Percentiles rank a stretch among this genome's conserved stretches.
These are phyloP conservation scores for Cosmia pyralina DNA, from an alignment of 2,888 invertebrate genomes.

Conservation along the genomic window DNA sequence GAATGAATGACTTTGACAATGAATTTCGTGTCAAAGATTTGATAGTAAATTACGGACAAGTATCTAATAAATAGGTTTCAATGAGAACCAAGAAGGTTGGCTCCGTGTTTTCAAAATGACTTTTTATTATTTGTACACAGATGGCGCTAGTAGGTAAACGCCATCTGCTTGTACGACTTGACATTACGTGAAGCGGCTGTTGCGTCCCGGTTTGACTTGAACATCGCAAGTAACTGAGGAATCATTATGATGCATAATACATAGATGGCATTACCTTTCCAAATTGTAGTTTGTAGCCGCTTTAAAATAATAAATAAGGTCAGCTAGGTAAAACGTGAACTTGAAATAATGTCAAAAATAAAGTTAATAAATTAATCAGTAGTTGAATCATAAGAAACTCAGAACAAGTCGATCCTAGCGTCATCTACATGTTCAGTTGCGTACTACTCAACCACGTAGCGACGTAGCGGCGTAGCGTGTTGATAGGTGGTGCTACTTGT, in stretches of 20 bases:
- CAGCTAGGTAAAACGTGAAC: not conserved
- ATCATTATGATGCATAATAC: too few relatives aligned
- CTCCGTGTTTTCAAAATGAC: not conserved
- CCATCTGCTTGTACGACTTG: conserved; percentile 27
- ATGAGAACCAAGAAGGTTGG: conserved; percentile 1
- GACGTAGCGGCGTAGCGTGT: too few relatives aligned
- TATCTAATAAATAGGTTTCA: not conserved
- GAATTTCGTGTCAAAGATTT: conserved; percentile 24
- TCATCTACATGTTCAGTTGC: conserved; percentile 10
- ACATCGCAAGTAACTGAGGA: not conserved
- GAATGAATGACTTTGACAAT: conserved; percentile 21
- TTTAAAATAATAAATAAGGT: too few relatives aligned
- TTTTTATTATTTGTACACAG: conserved; percentile 10
- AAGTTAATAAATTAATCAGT: not conserved
- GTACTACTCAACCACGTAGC: conserved; percentile 1
- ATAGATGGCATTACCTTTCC: conserved; percentile 11
- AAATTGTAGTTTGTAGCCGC: not conserved
- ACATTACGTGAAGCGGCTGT: not conserved
- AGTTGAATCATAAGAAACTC: not conserved
- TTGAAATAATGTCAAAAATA: not conserved
- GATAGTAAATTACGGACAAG: conserved; percentile 16
- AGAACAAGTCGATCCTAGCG: not conserved
- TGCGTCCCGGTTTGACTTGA: not conserved
- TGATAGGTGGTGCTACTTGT: conserved; percentile 29
- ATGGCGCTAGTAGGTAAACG: conserved; percentile 24